Conservation (phyloP, 2,888 invertebrate genomes). For the Cantharis nigra region DNA sequence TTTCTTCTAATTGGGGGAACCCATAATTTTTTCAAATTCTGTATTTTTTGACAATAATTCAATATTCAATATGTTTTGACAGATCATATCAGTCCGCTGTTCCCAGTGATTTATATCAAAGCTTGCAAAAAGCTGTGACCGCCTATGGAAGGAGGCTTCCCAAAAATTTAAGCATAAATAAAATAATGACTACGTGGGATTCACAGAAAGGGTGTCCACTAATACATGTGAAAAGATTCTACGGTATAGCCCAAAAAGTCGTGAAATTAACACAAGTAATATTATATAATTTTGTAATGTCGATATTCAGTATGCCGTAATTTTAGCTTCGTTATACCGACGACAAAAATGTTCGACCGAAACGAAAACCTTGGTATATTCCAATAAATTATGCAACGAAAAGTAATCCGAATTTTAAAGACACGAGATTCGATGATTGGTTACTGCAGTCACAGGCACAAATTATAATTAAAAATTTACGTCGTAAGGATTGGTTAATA, state of each 20-base stretch:
- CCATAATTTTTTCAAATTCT: no score
- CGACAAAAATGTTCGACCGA: background rate
- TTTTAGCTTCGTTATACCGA: background rate
- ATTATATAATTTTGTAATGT: background rate
- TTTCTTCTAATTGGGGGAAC: no score
- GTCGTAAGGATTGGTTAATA: slow-evolving; percentile 9
- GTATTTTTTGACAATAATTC: no score
- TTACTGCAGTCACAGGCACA: background rate
- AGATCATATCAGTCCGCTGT: background rate
- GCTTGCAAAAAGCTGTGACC: background rate
- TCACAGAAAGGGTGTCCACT: slow-evolving; percentile 45
- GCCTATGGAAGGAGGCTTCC: background rate
- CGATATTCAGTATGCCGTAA: background rate
- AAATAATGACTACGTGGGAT: slow-evolving; percentile 42
- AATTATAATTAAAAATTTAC: background rate
- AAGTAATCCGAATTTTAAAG: background rate
- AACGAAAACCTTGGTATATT: background rate
- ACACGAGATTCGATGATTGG: slow-evolving; percentile 5
- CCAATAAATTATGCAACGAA: background rate
- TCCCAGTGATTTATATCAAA: slow-evolving; percentile 10
- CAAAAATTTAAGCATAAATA: background rate
- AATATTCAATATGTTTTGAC: no score
- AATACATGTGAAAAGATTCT: background rate
- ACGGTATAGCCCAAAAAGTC: background rate
- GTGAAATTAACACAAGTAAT: slow-evolving; percentile 3